Evolutionary conservation across 1,140 invertebrate species (phyloP).

Genomic region (Eulimnadia texana): DNA sequence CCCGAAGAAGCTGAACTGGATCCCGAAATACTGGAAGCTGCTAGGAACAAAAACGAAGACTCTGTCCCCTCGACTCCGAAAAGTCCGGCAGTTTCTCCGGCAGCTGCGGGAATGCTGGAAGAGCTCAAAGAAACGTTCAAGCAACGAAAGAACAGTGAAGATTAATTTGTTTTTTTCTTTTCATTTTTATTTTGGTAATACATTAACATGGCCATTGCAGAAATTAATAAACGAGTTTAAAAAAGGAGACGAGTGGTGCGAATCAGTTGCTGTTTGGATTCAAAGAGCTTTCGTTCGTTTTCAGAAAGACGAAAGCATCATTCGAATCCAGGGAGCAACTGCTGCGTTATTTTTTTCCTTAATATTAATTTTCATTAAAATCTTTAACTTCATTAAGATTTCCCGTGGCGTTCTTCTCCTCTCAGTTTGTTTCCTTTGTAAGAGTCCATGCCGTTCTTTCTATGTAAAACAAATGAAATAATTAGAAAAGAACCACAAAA

Average conservation of each 20-base stretch:
- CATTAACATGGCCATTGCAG: too few relatives aligned
- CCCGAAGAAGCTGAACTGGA: conserved; percentile 37
- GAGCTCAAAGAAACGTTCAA: neutral
- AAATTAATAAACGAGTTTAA: too few relatives aligned
- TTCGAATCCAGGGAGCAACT: neutral
- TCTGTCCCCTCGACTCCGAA: neutral
- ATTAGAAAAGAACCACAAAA: too few relatives aligned
- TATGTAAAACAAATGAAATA: too few relatives aligned
- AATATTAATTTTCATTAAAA: neutral
- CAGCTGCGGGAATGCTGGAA: neutral
- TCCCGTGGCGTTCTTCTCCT: too few relatives aligned
- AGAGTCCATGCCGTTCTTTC: too few relatives aligned
- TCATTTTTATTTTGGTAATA: too few relatives aligned
- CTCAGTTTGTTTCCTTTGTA: too few relatives aligned
- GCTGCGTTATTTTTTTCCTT: neutral
- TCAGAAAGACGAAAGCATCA: neutral
- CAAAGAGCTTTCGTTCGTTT: neutral
- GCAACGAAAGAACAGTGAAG: neutral
- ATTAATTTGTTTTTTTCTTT: too few relatives aligned
- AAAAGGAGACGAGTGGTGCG: too few relatives aligned
- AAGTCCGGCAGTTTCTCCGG: neutral
- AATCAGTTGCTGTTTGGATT: neutral
- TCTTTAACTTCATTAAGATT: too few relatives aligned
- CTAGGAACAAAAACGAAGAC: neutral
- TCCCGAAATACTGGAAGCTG: conserved; percentile 25